A percentile compares a stretch with the other conserved stretches of the same genome.
Evolutionary conservation across 2,113 vertebrate species (phyloP).

Genomic region (Hemichromis elongatus): DNA sequence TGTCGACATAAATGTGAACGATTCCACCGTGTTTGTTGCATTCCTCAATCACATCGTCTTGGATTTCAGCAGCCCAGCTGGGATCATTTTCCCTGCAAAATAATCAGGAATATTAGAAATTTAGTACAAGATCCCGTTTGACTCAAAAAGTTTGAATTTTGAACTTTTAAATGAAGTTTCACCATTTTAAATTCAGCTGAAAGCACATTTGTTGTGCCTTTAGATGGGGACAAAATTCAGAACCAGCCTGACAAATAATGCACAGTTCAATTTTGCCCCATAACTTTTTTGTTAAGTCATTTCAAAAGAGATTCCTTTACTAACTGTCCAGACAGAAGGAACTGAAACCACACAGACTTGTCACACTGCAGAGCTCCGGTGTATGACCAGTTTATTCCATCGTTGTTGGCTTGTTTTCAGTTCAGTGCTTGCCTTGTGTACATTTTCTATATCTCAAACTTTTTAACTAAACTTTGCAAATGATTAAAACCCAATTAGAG

Average conservation of each 20-base stretch:
- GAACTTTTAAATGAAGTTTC: not conserved
- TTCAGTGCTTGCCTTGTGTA: not conserved
- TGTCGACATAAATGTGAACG: slow-evolving; percentile 97
- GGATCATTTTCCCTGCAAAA: slow-evolving; percentile 87
- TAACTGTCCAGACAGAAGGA: not conserved
- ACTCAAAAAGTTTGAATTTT: not conserved
- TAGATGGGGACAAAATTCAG: not conserved
- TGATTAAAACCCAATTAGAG: no score
- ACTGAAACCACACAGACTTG: not conserved
- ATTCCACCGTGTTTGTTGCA: slow-evolving; percentile 98
- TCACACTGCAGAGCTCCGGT: not conserved
- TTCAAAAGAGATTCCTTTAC: not conserved
- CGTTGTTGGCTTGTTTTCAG: not conserved
- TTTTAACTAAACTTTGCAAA: not conserved
- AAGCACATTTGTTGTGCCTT: not conserved
- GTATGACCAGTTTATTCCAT: not conserved
- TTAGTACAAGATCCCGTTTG: not conserved
- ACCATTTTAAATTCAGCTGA: not conserved
- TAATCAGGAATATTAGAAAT: not conserved
- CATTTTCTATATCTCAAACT: not conserved
- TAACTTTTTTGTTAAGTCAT: not conserved
- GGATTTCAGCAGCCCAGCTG: slow-evolving; percentile 93
- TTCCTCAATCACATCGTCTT: slow-evolving; percentile 98
- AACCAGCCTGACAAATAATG: not conserved
- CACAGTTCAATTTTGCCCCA: not conserved